Evolutionary conservation across 1,140 invertebrate genomes (phyloP), one percentile per base, ranked within the genome.

Genomic region (Pseudoatta argentina): DNA sequence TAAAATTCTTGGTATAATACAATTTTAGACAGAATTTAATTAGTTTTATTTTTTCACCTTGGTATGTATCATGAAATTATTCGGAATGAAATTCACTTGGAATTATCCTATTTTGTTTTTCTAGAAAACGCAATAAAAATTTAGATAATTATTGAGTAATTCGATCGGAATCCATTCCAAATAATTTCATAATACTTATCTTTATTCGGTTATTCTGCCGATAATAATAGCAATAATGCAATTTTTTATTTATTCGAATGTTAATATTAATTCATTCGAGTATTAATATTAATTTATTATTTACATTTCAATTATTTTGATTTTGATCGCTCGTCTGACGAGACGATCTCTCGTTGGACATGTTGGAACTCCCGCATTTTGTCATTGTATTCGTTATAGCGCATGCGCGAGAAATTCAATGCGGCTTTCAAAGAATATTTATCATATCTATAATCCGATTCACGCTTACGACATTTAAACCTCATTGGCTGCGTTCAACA

Each of bases 1-100:
- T 0, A 79, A 67, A 67, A 51, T 34, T 34, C 61, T 67, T 79
- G n/a, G 2, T 79, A 79, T 79, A 67, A 79, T 79, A 55, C 18
- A 79, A 34, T 34, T 79, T 79, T 79, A 67, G 14, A 79, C 14
- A 69, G 1, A 78, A 72, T 24, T 39, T 3, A 59, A 24, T 3
- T 63, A 24, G 51, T 82, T 77, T 86, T 12, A 39, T 30, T 71
- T 77, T 14, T 7, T 77, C 24, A 39, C 51, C 48, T 83, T 51
- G 39, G 0, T 44, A 44, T 44, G 2, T 44, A 44, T 44, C 8
- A 44, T 44, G 39, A 10, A 44, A 44, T 44, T 44, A 44, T 44
- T 44, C 0, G 39, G 39, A 44, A 44, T 44, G 8, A 44, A 44
- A 44, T 44, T 8, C 39, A 7, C 10, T 44, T 44, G 8, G 8